phyloP scores from a whole-genome alignment of 2,797 vertebrate genomes.

The Florisuga fusca region DNA sequence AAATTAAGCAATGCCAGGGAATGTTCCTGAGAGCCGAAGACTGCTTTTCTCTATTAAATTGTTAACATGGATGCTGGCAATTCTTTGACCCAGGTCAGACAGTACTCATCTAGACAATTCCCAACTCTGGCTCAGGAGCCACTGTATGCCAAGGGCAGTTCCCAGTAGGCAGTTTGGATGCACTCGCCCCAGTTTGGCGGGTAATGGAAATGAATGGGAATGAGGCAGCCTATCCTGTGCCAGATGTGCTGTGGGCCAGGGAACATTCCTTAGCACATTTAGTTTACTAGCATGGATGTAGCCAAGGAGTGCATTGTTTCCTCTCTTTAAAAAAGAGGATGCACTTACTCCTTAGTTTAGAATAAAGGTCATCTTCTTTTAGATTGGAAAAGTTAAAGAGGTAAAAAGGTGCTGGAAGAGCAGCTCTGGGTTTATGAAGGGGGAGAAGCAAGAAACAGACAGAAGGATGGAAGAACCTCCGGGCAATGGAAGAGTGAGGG shows the following conservation, averaged over 20 bases:
- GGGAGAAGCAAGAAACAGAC: neutral
- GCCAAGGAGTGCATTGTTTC: conserved; percentile 35
- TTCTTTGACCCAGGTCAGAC: conserved; percentile 8
- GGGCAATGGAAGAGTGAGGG: neutral
- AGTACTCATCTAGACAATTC: neutral
- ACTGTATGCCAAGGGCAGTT: conserved; percentile 14
- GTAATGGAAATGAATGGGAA: neutral
- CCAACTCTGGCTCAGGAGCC: neutral
- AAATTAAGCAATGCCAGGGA: neutral
- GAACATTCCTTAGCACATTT: conserved; percentile 37
- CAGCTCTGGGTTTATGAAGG: fast-evolving
- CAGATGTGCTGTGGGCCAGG: conserved; percentile 33
- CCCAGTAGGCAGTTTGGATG: conserved; percentile 39
- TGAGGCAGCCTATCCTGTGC: conserved; percentile 3
- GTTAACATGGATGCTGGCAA: neutral
- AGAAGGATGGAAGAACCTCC: neutral
- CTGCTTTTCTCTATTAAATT: neutral
- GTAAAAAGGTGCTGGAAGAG: neutral
- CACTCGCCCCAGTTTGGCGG: neutral
- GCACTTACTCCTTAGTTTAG: neutral
- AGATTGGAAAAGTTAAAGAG: neutral
- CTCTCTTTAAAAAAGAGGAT: neutral
- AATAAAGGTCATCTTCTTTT: neutral
- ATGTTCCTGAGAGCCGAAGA: conserved; percentile 20
- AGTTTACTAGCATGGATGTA: conserved; percentile 35